Evolutionary conservation across 2,113 vertebrate species (phyloP).

Genomic region (Actenoides hombroni): DNA sequence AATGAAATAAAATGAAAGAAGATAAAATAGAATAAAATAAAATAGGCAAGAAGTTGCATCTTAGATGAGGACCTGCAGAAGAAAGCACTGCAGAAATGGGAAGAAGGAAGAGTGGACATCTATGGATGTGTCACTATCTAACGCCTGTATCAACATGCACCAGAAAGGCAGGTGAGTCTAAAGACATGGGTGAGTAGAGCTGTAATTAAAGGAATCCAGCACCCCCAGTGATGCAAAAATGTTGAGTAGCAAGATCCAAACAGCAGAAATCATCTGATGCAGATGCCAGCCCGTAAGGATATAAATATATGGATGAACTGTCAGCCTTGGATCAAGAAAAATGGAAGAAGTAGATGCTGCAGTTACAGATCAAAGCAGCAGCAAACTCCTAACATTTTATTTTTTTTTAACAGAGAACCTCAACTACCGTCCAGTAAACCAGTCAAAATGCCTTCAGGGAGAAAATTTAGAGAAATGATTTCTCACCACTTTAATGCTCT

Average conservation of each 20-base stretch:
- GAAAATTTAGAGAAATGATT: not conserved
- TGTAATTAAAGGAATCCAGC: not conserved
- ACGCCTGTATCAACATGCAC: not conserved
- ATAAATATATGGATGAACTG: constrained; percentile 42
- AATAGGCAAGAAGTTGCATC: not conserved
- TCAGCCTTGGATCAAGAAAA: constrained; percentile 17
- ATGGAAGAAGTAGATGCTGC: not conserved
- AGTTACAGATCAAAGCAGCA: constrained; percentile 33
- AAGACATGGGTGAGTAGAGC: not conserved
- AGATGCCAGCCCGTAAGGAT: not conserved
- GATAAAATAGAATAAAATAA: not conserved
- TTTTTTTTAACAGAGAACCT: not conserved
- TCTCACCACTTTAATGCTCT: not conserved
- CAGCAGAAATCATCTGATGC: not conserved
- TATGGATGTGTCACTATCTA: not conserved
- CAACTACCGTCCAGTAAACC: not conserved
- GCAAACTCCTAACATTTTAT: not conserved
- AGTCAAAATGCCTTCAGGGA: not conserved
- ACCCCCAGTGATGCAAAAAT: not conserved
- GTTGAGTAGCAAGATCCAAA: not conserved
- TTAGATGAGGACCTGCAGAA: not conserved
- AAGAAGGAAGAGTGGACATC: not conserved
- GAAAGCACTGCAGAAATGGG: not conserved
- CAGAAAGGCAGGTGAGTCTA: not conserved
- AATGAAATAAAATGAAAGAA: too few species aligned